Evolutionary conservation across 1,140 invertebrate species (phyloP).

Genomic region (Ephestia elutella): DNA sequence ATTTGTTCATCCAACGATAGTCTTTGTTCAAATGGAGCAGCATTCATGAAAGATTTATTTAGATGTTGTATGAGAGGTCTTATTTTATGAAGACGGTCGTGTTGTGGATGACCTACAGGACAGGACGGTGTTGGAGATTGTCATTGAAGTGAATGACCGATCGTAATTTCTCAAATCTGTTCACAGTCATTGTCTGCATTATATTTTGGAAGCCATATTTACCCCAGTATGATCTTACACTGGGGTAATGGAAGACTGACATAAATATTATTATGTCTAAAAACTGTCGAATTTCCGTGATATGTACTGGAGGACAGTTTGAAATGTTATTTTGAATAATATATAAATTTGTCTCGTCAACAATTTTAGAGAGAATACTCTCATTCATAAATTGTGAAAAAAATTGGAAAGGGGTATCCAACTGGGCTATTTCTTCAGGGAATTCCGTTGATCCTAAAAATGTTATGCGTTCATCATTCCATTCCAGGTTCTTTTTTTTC

Average conservation of each 20-base stretch:
- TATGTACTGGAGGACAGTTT: constrained; percentile 37
- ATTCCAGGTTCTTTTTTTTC: too few relatives aligned
- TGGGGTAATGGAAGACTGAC: constrained; percentile 42
- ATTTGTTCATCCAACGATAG: constrained; percentile 34
- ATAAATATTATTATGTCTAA: constrained; percentile 45
- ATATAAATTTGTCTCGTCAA: constrained; percentile 45
- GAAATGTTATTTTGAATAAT: constrained; percentile 39
- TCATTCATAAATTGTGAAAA: constrained; percentile 41
- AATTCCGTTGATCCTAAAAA: too few relatives aligned
- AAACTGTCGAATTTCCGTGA: constrained; percentile 45
- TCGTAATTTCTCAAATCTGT: constrained; percentile 45
- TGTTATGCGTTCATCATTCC: too few relatives aligned
- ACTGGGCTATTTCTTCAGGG: constrained; percentile 37
- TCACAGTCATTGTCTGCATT: constrained; percentile 39
- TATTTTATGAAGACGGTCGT: constrained; percentile 36
- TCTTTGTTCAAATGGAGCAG: constrained; percentile 16
- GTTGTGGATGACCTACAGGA: too few relatives aligned
- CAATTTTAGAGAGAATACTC: too few relatives aligned
- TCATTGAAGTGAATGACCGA: too few relatives aligned
- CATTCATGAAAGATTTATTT: too few relatives aligned
- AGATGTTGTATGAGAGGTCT: too few relatives aligned
- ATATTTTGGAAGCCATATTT: too few relatives aligned
- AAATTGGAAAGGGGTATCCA: constrained; percentile 47
- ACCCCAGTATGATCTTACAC: constrained; percentile 43
- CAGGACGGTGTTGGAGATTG: too few relatives aligned